Base-by-base conservation (phyloP, 2,888 invertebrate species). In the Eristalinus sepulchralis region DNA sequence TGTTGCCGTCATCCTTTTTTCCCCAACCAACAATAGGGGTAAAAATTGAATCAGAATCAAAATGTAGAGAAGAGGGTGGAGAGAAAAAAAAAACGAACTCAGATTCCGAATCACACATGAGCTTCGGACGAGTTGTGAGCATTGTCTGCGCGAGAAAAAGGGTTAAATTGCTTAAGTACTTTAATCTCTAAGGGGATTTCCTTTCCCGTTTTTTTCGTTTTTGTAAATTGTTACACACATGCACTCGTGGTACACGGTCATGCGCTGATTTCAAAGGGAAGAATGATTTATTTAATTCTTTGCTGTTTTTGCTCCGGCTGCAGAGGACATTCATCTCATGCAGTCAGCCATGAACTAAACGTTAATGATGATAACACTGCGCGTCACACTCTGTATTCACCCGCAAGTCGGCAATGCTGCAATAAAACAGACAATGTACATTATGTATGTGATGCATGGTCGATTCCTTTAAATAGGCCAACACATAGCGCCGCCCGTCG, bases 321-420 rank as follows among this genome's bases (percentile, higher is more conserved):
- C 11, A 59, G 20, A 8, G 47, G 33, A 31, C 59, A 72, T 72
- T 66, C 71, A 64, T 71, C 64, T 59, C 11, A 31, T 55, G 77
- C 77, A 68, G 62, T 70, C 70, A 78, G 55, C 63, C 77, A 63
- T 78, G 55, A 77, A 55, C 33, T 22, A 62, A 68, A 53, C 36
- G 55, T 70, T 60, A 53, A 70, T 63, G 55, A 70, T 55, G 77
- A 63, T 67, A 75, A 27, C 39, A 39, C 24, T 60, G 27, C 8
- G 47, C n/a, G 47, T 47, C 9, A 17, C 47, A 47, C 47, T 47
- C 47, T 47, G 47, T 17, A 17, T 17, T 17, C 47, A 17, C n/a
- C 47, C 47, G 47, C 47, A 17, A 17, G 1, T 8, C 47, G 27
- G 5, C 27, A 27, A 17, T 47, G 47, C 47, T 17, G 6, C 47